phyloP scores from a whole-genome alignment of 1,140 invertebrate genomes.

The Lasioglossum albipes region DNA sequence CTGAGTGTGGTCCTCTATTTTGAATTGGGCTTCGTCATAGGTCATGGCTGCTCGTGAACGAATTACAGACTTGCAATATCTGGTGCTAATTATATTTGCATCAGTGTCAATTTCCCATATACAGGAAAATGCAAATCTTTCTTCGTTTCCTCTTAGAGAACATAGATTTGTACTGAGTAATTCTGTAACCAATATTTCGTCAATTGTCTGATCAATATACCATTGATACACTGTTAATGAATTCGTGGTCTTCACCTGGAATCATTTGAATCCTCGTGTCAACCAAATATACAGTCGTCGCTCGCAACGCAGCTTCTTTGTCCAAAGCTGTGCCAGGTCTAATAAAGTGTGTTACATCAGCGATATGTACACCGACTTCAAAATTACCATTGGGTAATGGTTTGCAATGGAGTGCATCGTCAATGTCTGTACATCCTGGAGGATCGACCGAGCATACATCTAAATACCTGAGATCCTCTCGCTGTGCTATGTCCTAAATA shows the following conservation, averaged over 20 bases:
- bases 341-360: slow-evolving; percentile 97
- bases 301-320: slow-evolving; percentile 90
- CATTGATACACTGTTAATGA: background rate
- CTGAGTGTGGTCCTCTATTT: slow-evolving; percentile 91
- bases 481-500: slow-evolving; percentile 86
- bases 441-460: slow-evolving; percentile 98
- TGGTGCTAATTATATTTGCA: slow-evolving; percentile 90
- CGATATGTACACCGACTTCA: slow-evolving; percentile 97
- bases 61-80: slow-evolving; percentile 97
- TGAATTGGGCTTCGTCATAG: slow-evolving; percentile 96
- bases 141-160: slow-evolving; percentile 91
- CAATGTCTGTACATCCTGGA: slow-evolving; percentile 99
- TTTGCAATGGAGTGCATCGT: slow-evolving; percentile 97
- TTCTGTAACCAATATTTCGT: slow-evolving; percentile 80
- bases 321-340: slow-evolving; percentile 93
- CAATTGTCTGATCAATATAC: background rate
- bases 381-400: slow-evolving; percentile 87
- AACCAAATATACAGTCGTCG: slow-evolving; percentile 95
- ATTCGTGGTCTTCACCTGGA: slow-evolving; percentile 81
- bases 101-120: slow-evolving; percentile 94
- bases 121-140: slow-evolving; percentile 95
- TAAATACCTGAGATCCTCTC: slow-evolving; percentile 91
- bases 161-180: slow-evolving; percentile 95
- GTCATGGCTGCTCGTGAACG: slow-evolving; percentile 93
- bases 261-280: slow-evolving; percentile 95